Evolutionary conservation across 2,113 vertebrate species (phyloP), one percentile per base, ranked within the genome.

Genomic region (Pontoporia blainvillei): DNA sequence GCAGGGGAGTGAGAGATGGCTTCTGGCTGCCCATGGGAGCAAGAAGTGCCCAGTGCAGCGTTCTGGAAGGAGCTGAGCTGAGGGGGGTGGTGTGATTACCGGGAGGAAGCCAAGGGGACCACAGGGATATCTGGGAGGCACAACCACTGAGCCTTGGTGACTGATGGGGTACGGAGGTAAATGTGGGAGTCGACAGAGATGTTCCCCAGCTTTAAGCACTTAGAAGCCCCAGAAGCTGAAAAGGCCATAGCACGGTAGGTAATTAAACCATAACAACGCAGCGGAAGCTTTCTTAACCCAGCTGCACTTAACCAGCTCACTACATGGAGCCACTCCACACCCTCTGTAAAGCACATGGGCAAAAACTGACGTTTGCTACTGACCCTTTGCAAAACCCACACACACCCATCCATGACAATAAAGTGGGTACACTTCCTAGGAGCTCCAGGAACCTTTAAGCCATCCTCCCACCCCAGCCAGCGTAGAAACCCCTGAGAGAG

Each of bases 241-340:
- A 21, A 69, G 29, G 44, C 41, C 31, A 3, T 0, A n/a, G 52
- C 41, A 9, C 41, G 15, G 57, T 5, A 8, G 54, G 44, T 6
- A 12, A 46, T 67, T 46, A 72, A 71, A 57, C 61, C 36, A 36
- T 18, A 52, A 15, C 31, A 10, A 5, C 11, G 13, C n/a, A 31
- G 25, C n/a, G 15, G 78, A 4, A n/a, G 52, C 67, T 62, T 61
- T 21, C 75, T n/a, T 18, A 17, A 52, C 66, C 39, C 86, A 21
- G 66, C 1, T 13, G 44, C 66, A 27, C 31, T 36, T 15, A 34
- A 14, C 31, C 17, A 4, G 72, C 31, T 57, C 27, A 12, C 31
- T 1, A 4, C n/a, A 2, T 1, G 2, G 27, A 31, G 81, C 64
- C 13, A 0, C 31, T 6, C 17, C 41, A 3, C n/a, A 36, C 15